Conservation (phyloP, 1,140 invertebrate genomes). For the Proales similis region DNA sequence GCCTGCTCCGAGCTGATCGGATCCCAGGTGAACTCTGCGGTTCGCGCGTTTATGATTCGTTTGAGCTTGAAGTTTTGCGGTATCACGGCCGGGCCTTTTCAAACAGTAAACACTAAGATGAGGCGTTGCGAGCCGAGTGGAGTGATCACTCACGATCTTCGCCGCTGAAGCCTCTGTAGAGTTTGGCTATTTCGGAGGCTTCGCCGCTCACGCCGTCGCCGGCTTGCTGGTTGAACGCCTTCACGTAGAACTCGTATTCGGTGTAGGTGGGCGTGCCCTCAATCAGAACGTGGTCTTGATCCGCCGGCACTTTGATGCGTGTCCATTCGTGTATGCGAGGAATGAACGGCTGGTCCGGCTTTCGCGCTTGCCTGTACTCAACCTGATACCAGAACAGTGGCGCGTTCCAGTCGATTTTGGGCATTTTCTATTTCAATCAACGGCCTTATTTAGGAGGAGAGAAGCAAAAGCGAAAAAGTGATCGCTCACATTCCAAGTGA, state of each 20-base stretch:
- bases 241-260: slow-evolving; percentile 35
- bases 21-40: slow-evolving; percentile 33
- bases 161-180: slow-evolving; percentile 35
- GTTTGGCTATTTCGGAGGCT: slow-evolving; percentile 18
- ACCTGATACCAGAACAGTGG: slow-evolving; percentile 37
- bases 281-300: slow-evolving; percentile 32
- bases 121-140: neutral
- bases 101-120: neutral
- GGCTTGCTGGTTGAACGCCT: slow-evolving; percentile 38
- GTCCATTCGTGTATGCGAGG: slow-evolving; percentile 33
- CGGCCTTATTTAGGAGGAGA: neutral
- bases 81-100: neutral
- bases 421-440: slow-evolving; percentile 18
- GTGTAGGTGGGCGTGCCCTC: slow-evolving; percentile 6
- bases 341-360: slow-evolving; percentile 21
- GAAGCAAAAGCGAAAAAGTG: neutral
- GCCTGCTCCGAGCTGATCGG: slow-evolving; percentile 16
- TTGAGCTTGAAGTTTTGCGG: slow-evolving; percentile 22
- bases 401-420: slow-evolving; percentile 37
- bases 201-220: slow-evolving; percentile 36
- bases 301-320: slow-evolving; percentile 28
- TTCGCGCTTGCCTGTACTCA: slow-evolving; percentile 6
- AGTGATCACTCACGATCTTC: slow-evolving; percentile 14
- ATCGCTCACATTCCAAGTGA: slow-evolving; percentile 36
- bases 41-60: neutral